These are phyloP conservation scores for Ectobius pallidus DNA, from an alignment of 2,888 invertebrate species.

Conservation along the genomic window DNA sequence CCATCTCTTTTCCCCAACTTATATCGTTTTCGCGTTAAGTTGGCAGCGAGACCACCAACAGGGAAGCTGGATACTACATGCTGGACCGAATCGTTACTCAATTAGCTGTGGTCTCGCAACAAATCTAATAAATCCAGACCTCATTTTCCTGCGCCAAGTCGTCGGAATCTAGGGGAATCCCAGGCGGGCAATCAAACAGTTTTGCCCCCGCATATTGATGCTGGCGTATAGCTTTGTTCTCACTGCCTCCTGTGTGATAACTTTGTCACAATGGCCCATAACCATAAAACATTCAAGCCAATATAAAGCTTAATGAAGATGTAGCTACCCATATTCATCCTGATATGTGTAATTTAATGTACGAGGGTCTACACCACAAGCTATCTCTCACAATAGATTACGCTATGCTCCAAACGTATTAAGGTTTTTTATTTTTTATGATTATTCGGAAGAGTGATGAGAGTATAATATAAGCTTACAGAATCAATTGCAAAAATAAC, in stretches of 20 bases:
- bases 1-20: no score
- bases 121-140: conserved; percentile 41
- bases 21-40: background rate
- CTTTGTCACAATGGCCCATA: no score
- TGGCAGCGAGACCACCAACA: conserved; percentile 34
- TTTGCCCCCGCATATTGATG: background rate
- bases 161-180: background rate
- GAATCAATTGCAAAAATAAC: no score
- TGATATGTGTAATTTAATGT: background rate
- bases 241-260: no score
- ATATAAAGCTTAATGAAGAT: background rate
- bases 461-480: no score
- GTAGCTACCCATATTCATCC: background rate
- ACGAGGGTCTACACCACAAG: no score
- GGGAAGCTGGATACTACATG: no score
- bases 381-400: no score
- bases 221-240: background rate
- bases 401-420: no score
- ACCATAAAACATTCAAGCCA: background rate
- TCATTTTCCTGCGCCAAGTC: conserved; percentile 33
- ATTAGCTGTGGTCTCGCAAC: conserved; percentile 36
- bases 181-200: conserved; percentile 15
- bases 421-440: no score
- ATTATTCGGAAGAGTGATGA: no score
- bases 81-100: conserved; percentile 39